Conservation (phyloP, 2,113 vertebrate species). For the Corythornis vintsioides region DNA sequence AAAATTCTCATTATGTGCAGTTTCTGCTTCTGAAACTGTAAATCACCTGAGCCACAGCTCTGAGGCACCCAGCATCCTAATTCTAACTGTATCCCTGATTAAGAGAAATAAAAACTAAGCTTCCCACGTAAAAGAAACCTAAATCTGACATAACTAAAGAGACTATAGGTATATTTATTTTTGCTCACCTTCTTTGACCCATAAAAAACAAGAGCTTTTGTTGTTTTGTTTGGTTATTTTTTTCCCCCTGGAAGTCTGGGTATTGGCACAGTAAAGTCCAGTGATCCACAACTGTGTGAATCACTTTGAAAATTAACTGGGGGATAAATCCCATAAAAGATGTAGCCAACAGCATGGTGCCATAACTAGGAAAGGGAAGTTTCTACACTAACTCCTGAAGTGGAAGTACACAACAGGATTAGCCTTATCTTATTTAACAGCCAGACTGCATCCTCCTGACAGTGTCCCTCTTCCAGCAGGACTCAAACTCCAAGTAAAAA, state of each 20-base stretch:
- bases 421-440: slow-evolving; percentile 37
- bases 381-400: neutral
- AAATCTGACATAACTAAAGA: neutral
- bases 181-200: neutral
- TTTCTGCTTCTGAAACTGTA: neutral
- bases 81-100: neutral
- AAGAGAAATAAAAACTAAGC: neutral
- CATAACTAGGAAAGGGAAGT: neutral
- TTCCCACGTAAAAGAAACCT: neutral
- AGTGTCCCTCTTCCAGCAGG: neutral
- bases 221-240: neutral
- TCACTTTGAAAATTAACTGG: neutral
- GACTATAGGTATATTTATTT: neutral
- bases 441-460: neutral
- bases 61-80: neutral
- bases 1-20: neutral
- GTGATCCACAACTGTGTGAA: neutral
- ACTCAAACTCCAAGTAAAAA: neutral
- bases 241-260: neutral
- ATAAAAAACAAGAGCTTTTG: neutral
- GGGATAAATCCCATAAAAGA: neutral
- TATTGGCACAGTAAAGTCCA: neutral
- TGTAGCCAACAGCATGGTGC: neutral
- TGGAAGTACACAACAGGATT: neutral
- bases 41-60: neutral